phyloP scores from a whole-genome alignment of 2,888 invertebrate species.

The Eristalis arbustorum region DNA sequence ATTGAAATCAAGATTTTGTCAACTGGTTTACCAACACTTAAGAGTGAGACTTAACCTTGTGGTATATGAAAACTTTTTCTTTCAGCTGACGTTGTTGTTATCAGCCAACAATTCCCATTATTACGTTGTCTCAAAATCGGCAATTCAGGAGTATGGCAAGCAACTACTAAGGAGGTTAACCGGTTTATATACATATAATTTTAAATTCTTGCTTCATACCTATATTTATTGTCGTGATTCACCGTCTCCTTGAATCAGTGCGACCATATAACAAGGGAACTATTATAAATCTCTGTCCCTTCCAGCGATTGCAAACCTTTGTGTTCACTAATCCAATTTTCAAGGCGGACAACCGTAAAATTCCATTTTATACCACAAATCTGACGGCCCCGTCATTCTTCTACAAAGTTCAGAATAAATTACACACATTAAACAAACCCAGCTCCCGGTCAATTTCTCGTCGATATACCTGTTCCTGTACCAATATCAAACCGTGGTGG shows the following conservation, averaged over 20 bases:
- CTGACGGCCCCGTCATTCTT: constrained; percentile 54
- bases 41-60: too few species aligned
- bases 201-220: background rate
- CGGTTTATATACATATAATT: background rate
- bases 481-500: constrained; percentile 54
- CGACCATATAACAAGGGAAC: constrained; percentile 16
- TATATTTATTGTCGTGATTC: constrained; percentile 20
- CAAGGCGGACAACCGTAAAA: constrained; percentile 51
- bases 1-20: too few species aligned
- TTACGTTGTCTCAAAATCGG: too few species aligned
- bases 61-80: too few species aligned
- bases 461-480: constrained; percentile 53
- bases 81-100: too few species aligned
- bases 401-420: constrained; percentile 58
- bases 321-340: constrained; percentile 56
- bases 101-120: too few species aligned
- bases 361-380: constrained; percentile 48
- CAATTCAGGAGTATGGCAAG: background rate
- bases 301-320: constrained; percentile 1
- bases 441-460: constrained; percentile 61
- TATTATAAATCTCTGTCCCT: constrained; percentile 39
- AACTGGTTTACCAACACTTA: too few species aligned
- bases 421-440: constrained; percentile 29
- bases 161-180: background rate
- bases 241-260: constrained; percentile 6